Evolutionary conservation across 2,888 invertebrate species (phyloP).

Genomic region (Latrodectus hesperus): DNA sequence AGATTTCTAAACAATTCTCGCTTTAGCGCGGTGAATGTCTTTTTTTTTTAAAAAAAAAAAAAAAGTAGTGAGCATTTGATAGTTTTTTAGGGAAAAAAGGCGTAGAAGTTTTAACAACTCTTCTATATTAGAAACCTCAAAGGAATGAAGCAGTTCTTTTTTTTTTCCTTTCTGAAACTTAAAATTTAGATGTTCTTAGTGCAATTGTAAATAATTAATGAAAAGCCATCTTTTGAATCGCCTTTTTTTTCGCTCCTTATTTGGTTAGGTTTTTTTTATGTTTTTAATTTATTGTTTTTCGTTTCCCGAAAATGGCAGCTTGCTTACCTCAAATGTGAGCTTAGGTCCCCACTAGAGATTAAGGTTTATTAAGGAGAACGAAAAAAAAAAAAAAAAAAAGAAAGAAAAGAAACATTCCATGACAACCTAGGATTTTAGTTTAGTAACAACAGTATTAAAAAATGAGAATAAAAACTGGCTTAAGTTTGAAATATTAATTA

Average conservation of each 20-base stretch:
- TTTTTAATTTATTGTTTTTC: conserved; percentile 8
- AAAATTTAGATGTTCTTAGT: conserved; percentile 25
- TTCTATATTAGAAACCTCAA: not conserved
- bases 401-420: not conserved
- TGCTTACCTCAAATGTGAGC: not conserved
- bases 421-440: not conserved
- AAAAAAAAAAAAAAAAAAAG: not conserved
- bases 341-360: conserved; percentile 17
- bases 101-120: conserved; percentile 6
- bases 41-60: not conserved
- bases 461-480: not conserved
- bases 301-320: conserved; percentile 32
- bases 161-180: conserved; percentile 19
- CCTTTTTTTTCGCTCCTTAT: not conserved
- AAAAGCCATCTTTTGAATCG: conserved; percentile 12
- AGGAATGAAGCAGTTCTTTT: conserved; percentile 14
- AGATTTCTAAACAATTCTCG: conserved; percentile 45
- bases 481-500: not conserved
- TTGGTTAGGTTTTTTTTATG: conserved; percentile 16
- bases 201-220: conserved; percentile 46
- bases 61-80: not conserved
- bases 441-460: not conserved
- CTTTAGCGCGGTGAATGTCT: not conserved
- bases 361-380: conserved; percentile 17
- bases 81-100: not conserved